Evolutionary conservation across 2,888 invertebrate species (phyloP).

Genomic region (Papilio gigon): DNA sequence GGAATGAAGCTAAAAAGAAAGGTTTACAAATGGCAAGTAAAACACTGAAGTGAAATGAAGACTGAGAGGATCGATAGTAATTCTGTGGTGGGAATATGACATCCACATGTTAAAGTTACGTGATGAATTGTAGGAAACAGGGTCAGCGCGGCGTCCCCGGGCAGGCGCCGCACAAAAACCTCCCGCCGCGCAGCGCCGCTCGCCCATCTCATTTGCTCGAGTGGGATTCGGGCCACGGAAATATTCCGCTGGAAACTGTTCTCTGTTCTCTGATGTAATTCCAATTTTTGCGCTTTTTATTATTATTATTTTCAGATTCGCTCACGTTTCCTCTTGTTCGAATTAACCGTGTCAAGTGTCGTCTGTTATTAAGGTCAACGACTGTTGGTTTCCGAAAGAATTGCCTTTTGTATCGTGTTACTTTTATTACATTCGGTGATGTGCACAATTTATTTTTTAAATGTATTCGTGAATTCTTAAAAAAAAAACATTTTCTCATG

Average conservation of each 20-base stretch:
- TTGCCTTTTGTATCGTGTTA: background rate
- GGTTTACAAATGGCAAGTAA: background rate
- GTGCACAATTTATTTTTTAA: background rate
- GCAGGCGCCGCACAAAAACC: conserved; percentile 36
- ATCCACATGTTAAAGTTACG: conserved; percentile 33
- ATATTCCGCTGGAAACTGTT: conserved; percentile 23
- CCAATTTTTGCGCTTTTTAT: conserved; percentile 9
- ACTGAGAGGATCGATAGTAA: conserved; percentile 17
- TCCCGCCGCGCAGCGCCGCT: background rate
- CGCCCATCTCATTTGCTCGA: conserved; percentile 36
- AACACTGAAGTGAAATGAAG: background rate
- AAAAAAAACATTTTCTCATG: background rate
- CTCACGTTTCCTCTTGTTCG: background rate
- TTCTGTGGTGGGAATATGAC: conserved; percentile 34
- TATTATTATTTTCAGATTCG: conserved; percentile 27
- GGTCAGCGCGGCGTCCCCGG: conserved; percentile 27
- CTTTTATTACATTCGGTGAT: background rate
- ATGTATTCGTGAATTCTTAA: background rate
- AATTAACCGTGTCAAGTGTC: conserved; percentile 14
- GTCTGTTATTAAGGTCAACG: conserved; percentile 20
- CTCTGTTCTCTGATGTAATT: conserved; percentile 17
- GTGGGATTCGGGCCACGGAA: conserved; percentile 32
- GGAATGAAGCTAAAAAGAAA: too few species aligned
- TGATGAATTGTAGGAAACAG: conserved; percentile 35
- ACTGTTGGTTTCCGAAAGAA: background rate